Base-by-base conservation (phyloP, 2,888 invertebrate species). In the Copidosoma aretas region DNA sequence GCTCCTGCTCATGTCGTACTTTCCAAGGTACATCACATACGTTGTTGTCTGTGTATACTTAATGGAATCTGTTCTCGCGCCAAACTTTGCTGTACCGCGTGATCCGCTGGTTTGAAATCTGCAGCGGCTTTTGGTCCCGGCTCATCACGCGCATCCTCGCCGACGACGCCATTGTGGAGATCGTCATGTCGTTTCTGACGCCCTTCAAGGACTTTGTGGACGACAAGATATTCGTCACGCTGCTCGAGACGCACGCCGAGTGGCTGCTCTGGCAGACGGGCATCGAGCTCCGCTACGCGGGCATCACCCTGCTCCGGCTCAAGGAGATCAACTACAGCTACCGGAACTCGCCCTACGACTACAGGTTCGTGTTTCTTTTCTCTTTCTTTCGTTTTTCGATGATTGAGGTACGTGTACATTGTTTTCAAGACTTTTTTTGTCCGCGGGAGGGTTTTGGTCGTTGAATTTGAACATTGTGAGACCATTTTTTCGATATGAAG, bases 201-300 rank as follows among this genome's bases (percentile, higher is more conserved):
- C 85, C 91, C 14, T 91, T 93, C 0, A 88, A 90, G 78, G 92
- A 93, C 84, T 85, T 89, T 73, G 88, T 89, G 1, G 86, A 89
- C 64, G 91, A 91, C 76, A 86, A 87, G 21, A 84, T 87, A 15
- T 84, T 92, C 15, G 84, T 88, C 0, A 87, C 87, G 62, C 85
- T 91, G 0, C 79, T 92, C 22, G 91, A 92, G 71, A 86, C 90
- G 15, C 88, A 89, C 75, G 92, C 94, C 41, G 93, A 95, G 80
- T 98, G 98, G 97, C 89, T 93, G 74, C 88, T 97, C 17, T 98
- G 98, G 97, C 93, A 94, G 82, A 92, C 93, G 0, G 98, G 98
- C 0, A 86, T 97, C 75, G 92, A 94, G 74, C 87, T 98, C 14
- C 90, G 91, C 69, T 93, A 94, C 80, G 92, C 94, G 0, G 91